Percentiles rank a stretch among this genome's conserved stretches.
phyloP scores from a whole-genome alignment of 2,113 vertebrate genomes.

The Sebastes schlegelii region DNA sequence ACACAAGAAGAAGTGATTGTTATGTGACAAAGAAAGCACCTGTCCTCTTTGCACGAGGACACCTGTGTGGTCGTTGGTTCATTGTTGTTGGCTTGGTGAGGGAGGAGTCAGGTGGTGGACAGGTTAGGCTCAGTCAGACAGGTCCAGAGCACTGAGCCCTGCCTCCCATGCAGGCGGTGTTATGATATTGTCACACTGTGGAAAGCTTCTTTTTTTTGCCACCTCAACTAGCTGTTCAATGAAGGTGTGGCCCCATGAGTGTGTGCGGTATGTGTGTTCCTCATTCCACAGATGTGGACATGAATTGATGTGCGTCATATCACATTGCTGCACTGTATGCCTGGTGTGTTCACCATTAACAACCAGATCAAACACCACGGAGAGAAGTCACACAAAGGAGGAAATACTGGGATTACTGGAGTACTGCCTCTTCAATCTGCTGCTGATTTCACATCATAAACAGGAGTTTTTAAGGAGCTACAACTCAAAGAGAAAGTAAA shows the following conservation, averaged over 20 bases:
- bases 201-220: too few species aligned
- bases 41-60: too few species aligned
- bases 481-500: neutral
- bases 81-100: too few species aligned
- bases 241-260: neutral
- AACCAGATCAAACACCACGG: neutral
- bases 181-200: too few species aligned
- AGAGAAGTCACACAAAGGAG: neutral
- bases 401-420: neutral
- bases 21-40: too few species aligned
- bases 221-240: neutral
- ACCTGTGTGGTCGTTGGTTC: too few species aligned
- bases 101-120: too few species aligned
- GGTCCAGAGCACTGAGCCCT: too few species aligned
- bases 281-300: neutral
- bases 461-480: neutral
- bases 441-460: neutral
- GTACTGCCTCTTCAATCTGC: neutral
- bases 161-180: too few species aligned
- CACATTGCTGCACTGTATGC: neutral
- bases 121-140: too few species aligned
- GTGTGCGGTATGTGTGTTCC: neutral
- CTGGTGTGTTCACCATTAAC: neutral
- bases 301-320: accelerated
- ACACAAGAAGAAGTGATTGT: too few species aligned